Evolutionary conservation across 2,888 invertebrate species (phyloP).

Genomic region (Tetragonisca angustula): DNA sequence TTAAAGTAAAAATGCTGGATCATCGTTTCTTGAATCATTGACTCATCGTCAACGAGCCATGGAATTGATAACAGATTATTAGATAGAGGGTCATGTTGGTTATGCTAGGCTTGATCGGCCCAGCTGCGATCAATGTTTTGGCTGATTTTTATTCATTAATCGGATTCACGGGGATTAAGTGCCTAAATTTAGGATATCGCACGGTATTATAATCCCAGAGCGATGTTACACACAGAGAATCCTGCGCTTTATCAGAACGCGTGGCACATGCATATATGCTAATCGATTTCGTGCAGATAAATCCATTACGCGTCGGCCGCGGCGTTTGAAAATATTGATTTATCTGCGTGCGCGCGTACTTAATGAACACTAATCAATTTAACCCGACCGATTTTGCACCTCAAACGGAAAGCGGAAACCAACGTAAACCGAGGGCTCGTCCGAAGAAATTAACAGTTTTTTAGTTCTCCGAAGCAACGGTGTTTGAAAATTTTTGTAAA

Average conservation of each 20-base stretch:
- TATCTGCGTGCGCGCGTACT: conserved; percentile 13
- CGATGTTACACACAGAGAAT: conserved; percentile 14
- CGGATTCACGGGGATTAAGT: conserved; percentile 34
- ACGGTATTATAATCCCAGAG: conserved; percentile 39
- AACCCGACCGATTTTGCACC: conserved; percentile 35
- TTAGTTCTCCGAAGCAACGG: neutral
- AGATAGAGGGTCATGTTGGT: neutral
- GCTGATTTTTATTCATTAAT: conserved; percentile 43
- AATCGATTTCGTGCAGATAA: conserved; percentile 51
- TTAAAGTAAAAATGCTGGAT: neutral
- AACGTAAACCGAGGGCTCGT: neutral
- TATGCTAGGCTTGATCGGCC: neutral
- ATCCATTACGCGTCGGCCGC: conserved; percentile 31
- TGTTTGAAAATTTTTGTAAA: neutral
- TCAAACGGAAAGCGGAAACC: neutral
- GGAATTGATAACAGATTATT: conserved; percentile 38
- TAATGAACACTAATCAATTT: conserved; percentile 49
- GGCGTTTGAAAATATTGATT: conserved; percentile 45
- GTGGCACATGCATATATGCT: conserved; percentile 36
- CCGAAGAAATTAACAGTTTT: neutral
- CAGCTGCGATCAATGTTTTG: neutral
- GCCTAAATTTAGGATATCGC: conserved; percentile 13
- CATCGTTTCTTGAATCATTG: neutral
- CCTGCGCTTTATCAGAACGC: conserved; percentile 26
- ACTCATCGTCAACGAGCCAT: neutral